Conservation (phyloP, 2,797 vertebrate genomes). For the Falco novaeseelandiae region DNA sequence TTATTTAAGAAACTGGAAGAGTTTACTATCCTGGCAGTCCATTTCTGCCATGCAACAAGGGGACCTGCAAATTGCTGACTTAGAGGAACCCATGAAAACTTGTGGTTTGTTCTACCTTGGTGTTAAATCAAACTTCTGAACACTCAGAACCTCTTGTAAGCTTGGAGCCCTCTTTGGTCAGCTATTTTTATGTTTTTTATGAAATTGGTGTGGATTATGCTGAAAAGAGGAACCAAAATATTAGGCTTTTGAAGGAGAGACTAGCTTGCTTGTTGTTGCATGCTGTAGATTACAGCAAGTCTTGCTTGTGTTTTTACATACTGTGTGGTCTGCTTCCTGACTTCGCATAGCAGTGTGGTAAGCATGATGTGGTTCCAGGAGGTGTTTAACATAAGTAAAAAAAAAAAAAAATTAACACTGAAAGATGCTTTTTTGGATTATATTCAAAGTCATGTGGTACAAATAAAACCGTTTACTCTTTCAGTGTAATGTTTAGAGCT, state of each 20-base stretch:
- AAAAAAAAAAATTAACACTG: neutral
- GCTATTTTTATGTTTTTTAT: neutral
- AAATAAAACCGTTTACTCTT: neutral
- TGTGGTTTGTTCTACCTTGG: neutral
- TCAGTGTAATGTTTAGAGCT: neutral
- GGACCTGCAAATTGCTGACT: neutral
- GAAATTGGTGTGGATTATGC: neutral
- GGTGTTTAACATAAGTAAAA: neutral
- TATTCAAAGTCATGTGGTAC: neutral
- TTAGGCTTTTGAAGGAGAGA: neutral
- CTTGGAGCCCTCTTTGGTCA: neutral
- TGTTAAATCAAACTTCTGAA: neutral
- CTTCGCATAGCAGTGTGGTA: neutral
- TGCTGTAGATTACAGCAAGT: neutral
- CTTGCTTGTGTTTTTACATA: neutral
- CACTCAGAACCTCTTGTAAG: neutral
- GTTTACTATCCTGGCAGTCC: neutral
- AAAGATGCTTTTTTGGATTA: neutral
- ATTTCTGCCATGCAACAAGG: neutral
- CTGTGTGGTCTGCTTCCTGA: neutral
- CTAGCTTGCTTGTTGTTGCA: neutral
- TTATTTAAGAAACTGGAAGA: neutral
- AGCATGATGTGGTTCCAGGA: neutral
- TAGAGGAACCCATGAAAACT: neutral
- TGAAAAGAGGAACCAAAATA: neutral